These are phyloP conservation scores for Acanthosoma haemorrhoidale DNA, from an alignment of 2,888 invertebrate genomes.

Conservation along the genomic window DNA sequence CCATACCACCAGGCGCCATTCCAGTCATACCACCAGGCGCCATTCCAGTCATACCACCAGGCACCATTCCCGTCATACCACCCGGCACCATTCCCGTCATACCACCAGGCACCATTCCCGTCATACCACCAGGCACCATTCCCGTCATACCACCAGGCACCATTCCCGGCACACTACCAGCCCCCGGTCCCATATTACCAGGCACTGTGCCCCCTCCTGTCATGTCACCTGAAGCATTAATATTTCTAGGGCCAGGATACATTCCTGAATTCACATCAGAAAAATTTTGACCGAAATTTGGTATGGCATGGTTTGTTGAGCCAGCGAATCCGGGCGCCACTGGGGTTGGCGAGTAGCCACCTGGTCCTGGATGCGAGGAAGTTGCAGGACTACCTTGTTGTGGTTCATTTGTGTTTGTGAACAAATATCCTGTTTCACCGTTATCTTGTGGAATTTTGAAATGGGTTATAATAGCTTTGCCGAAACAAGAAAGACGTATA, in stretches of 20 bases:
- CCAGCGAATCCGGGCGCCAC: too few relatives aligned
- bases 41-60: neutral
- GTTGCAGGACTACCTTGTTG: constrained; percentile 36
- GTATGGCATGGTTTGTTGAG: too few relatives aligned
- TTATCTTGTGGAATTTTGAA: constrained; percentile 38
- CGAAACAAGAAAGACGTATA: constrained; percentile 44
- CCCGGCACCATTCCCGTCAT: neutral
- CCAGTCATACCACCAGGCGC: neutral
- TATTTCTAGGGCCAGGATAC: neutral
- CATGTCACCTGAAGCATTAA: neutral
- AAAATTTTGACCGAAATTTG: too few relatives aligned
- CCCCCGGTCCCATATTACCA: neutral
- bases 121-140: neutral
- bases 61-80: too few relatives aligned
- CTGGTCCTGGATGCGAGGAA: too few relatives aligned
- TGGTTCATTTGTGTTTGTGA: constrained; percentile 42
- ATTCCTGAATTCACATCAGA: too few relatives aligned
- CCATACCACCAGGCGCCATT: neutral
- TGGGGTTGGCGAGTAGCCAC: too few relatives aligned
- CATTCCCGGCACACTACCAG: neutral
- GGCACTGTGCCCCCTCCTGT: neutral
- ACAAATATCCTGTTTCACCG: constrained; percentile 43
- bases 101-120: neutral
- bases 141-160: neutral
- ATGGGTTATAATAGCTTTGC: constrained; percentile 44